These are phyloP conservation scores for Copidosoma floridanum DNA, from an alignment of 1,140 invertebrate species.

Conservation along the genomic window DNA sequence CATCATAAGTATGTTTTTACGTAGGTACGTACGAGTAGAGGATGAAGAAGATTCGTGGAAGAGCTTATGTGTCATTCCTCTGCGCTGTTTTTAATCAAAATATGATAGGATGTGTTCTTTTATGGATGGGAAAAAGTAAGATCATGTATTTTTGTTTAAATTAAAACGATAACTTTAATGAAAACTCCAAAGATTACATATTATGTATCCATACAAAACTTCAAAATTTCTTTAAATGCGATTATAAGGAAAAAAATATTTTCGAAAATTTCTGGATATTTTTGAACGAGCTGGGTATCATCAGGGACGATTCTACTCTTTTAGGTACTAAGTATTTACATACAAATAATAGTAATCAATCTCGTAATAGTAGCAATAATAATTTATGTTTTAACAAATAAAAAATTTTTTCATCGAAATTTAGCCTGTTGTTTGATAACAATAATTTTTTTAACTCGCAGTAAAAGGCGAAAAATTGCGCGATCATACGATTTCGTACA, in stretches of 20 bases:
- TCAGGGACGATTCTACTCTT: slow-evolving; percentile 23
- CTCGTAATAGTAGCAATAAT: slow-evolving; percentile 16
- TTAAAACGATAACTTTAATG: slow-evolving; percentile 42
- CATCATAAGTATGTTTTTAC: no score
- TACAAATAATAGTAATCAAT: no score
- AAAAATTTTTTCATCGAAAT: neutral
- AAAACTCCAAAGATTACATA: slow-evolving; percentile 32
- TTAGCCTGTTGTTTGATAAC: no score
- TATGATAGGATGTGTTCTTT: no score
- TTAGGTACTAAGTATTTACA: slow-evolving; percentile 25
- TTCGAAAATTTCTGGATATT: slow-evolving; percentile 18
- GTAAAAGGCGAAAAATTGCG: no score
- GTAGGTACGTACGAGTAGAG: no score
- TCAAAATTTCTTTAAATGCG: slow-evolving; percentile 18
- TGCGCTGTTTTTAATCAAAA: no score
- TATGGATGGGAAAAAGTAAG: no score
- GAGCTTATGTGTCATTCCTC: no score
- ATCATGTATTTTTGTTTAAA: neutral
- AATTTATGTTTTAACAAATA: slow-evolving; percentile 12
- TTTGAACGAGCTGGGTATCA: slow-evolving; percentile 27
- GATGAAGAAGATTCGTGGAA: no score
- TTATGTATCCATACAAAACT: slow-evolving; percentile 32
- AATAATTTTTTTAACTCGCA: no score
- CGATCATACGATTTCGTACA: no score
- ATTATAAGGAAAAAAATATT: slow-evolving; percentile 22